Conservation (phyloP, 2,888 invertebrate species). For the Hemistola chrysoprasaria region DNA sequence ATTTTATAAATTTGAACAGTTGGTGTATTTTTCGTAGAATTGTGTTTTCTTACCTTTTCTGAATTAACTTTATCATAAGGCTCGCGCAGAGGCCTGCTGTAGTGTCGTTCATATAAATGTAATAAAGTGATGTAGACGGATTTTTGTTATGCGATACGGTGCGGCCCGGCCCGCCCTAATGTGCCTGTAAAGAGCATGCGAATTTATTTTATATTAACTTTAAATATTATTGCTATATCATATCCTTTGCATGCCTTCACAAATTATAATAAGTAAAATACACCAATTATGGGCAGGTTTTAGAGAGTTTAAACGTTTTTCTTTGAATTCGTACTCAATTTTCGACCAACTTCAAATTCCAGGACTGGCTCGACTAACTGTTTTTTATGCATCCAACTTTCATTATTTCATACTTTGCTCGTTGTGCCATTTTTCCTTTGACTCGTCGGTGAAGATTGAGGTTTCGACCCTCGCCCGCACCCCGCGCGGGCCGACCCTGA, state of each 20-base stretch:
- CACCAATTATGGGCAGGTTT: conserved; percentile 4
- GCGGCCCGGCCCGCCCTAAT: no score
- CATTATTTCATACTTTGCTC: conserved; percentile 59
- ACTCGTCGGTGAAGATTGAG: conserved; percentile 45
- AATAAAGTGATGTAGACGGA: no score
- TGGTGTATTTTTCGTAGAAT: conserved; percentile 40
- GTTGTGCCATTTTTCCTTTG: conserved; percentile 73
- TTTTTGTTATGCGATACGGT: no score
- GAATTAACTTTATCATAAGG: no score
- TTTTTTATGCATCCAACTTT: conserved; percentile 51
- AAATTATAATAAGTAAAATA: conserved; percentile 3
- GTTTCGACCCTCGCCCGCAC: conserved; percentile 62
- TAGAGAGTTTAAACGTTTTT: neutral
- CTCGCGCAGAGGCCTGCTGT: no score
- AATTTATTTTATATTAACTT: no score
- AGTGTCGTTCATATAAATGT: no score
- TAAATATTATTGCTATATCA: neutral
- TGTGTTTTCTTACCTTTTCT: no score
- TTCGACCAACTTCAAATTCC: conserved; percentile 39
- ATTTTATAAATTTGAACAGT: conserved; percentile 1
- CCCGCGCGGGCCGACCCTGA: conserved; percentile 57
- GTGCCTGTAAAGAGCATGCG: no score
- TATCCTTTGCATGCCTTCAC: conserved; percentile 4
- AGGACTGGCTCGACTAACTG: conserved; percentile 77
- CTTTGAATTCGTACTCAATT: conserved; percentile 1